These are phyloP conservation scores for Yoshiicerus persimilis DNA, from an alignment of 1,140 invertebrate species.

Conservation along the genomic window DNA sequence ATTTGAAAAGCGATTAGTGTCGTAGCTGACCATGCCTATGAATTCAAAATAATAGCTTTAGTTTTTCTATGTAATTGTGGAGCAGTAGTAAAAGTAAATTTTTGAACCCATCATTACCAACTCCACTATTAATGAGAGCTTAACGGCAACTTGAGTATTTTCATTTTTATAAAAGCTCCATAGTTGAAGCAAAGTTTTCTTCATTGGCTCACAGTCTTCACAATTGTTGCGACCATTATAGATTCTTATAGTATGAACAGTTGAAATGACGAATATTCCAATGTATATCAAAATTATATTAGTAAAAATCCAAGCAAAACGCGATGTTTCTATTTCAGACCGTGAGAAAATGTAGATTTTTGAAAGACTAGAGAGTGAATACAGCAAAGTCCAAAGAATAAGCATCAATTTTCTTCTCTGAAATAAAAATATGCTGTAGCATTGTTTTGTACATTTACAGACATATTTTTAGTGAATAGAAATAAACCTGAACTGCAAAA, in stretches of 20 bases:
- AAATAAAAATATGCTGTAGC: background rate
- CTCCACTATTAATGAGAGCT: background rate
- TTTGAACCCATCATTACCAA: background rate
- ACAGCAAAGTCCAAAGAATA: background rate
- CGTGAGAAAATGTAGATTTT: background rate
- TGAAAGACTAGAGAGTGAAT: background rate
- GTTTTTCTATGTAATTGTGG: too few species aligned
- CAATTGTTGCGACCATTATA: background rate
- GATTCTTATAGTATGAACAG: background rate
- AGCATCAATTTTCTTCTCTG: background rate
- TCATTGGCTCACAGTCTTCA: background rate
- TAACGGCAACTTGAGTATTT: background rate
- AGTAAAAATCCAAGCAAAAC: background rate
- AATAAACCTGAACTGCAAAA: background rate
- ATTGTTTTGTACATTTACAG: background rate
- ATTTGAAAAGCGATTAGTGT: background rate
- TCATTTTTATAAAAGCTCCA: background rate
- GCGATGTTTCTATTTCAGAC: background rate
- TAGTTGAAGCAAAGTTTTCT: background rate
- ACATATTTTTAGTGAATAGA: background rate
- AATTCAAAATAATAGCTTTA: background rate
- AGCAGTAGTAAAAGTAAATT: too few species aligned
- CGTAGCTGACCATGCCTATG: background rate
- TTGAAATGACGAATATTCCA: background rate
- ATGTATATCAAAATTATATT: background rate